Evolutionary conservation across 1,140 invertebrate species (phyloP), one percentile per base, ranked within the genome.

Genomic region (Vanessa tameamea): DNA sequence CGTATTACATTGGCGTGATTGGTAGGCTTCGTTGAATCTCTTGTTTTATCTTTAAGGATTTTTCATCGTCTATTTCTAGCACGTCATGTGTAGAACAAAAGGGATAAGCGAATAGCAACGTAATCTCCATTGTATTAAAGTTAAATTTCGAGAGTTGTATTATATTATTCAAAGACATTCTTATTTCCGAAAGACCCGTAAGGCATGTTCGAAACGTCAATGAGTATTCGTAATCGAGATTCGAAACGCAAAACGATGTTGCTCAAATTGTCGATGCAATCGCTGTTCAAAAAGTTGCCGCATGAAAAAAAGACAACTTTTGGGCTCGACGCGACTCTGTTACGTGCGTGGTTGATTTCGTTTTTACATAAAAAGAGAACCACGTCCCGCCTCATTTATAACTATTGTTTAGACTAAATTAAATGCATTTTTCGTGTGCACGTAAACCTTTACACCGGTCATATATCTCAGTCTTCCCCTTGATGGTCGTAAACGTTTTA

Each of bases 241-340:
- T 83, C 80, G 82, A 87, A 87, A 89, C 80, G 82, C 82, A 84
- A 83, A 87, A 80, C 81, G 82, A 82, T 84, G 80, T 83, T 57
- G 53, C 53, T 80, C 75, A 74, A 75, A 72, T 79, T 81, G 80
- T 84, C 76, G 78, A 78, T 78, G 76, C 69, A 47, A 72, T 55
- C 75, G 73, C 76, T 80, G 69, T 78, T 79, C 71, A 65, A 76
- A 73, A 83, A 79, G 80, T 83, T 80, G 82, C 80, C 82, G 53
- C 37, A 69, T 26, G 43, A 59, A 69, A 69, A 69, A 69, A 64
- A 43, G 37, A 69, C n/a, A 47, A 67, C 79, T 69, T 80, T 74
- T 72, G 69, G 69, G 71, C 77, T 63, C 77, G 72, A 72, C 76
- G 72, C 75, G 74, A 78, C 66, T 73, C 48, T 67, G 78, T 78